phyloP scores from a whole-genome alignment of 1,140 invertebrate genomes.

The Ostrea denselamellosa region DNA sequence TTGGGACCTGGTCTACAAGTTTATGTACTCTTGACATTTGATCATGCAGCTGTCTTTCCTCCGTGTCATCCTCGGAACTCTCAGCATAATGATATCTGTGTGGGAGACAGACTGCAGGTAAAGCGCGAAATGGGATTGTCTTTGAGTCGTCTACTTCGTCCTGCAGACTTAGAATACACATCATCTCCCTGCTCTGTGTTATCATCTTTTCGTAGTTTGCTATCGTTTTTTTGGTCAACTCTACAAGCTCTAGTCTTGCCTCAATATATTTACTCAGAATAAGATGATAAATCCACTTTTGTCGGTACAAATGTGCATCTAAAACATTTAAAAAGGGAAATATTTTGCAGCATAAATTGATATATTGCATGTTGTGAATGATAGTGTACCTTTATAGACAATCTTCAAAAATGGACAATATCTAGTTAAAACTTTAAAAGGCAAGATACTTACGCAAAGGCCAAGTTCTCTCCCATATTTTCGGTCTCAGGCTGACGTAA shows the following conservation, averaged over 20 bases:
- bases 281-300: neutral
- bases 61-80: neutral
- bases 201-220: neutral
- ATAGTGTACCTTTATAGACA: neutral
- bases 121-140: neutral
- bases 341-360: neutral
- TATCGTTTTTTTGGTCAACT: neutral
- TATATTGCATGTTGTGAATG: neutral
- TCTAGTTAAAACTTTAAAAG: neutral
- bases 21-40: neutral
- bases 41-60: neutral
- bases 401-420: no score
- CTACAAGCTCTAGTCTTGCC: neutral
- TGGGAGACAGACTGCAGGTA: neutral
- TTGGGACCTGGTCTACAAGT: neutral
- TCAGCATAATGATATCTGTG: neutral
- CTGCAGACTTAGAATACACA: neutral
- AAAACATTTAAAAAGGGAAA: neutral
- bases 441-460: constrained; percentile 27
- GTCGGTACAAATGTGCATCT: neutral
- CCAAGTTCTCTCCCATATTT: constrained; percentile 39
- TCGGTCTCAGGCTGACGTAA: constrained; percentile 45
- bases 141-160: neutral
- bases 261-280: neutral
- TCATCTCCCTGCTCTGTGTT: neutral